Conservation (phyloP, 2,113 vertebrate species). For the Athene cunicularia region DNA sequence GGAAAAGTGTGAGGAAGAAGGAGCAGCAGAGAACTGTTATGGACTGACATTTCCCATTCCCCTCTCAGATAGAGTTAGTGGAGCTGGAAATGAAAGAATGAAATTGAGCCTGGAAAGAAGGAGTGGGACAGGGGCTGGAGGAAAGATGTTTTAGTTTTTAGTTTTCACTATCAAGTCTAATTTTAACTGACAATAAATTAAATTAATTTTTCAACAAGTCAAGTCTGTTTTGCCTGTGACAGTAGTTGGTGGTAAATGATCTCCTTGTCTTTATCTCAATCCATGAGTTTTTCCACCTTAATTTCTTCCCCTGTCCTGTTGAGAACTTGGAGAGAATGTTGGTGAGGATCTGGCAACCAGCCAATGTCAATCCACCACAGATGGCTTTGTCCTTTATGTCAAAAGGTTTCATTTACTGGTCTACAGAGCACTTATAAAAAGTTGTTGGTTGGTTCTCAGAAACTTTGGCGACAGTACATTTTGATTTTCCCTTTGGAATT, state of each 20-base stretch:
- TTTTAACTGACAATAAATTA: background rate
- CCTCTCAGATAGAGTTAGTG: rapidly evolving
- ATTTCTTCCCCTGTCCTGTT: background rate
- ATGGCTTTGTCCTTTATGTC: background rate
- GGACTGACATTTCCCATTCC: background rate
- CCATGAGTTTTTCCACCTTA: background rate
- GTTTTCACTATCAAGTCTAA: background rate
- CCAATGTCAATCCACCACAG: background rate
- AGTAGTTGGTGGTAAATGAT: background rate
- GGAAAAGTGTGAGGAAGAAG: background rate
- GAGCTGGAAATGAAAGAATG: background rate
- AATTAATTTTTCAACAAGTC: background rate
- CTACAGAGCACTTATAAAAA: background rate
- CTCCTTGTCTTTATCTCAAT: background rate
- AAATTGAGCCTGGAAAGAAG: background rate
- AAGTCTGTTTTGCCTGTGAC: background rate
- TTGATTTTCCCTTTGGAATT: background rate
- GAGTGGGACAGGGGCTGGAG: rapidly evolving
- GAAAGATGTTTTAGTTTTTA: background rate
- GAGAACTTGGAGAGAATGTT: background rate
- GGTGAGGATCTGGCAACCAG: background rate
- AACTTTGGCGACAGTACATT: background rate
- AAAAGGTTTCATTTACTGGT: background rate
- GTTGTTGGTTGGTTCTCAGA: background rate
- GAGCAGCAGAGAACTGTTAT: background rate